Evolutionary conservation across 1,140 invertebrate genomes (phyloP), one percentile per base, ranked within the genome.

Genomic region (Panagrolaimus sp.): DNA sequence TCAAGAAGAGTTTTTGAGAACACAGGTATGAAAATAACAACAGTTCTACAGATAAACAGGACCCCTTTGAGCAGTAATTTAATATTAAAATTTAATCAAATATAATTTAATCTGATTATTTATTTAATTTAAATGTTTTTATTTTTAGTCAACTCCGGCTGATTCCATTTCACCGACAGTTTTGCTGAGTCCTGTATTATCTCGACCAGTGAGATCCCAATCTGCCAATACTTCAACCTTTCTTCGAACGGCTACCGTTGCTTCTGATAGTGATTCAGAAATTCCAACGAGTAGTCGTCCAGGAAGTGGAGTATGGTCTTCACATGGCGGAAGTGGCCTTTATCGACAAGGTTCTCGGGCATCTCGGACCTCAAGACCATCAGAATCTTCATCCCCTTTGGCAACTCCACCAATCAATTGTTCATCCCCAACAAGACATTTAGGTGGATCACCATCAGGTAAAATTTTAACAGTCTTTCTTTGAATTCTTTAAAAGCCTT

Each of bases 101-200:
- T 21, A 38, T 32, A 65, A 70, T n/a, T 67, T 58, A 32, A 28
- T n/a, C n/a, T n/a, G n/a, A n/a, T n/a, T n/a, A n/a, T 17, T 58
- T 43, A 17, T 48, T 70, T 32, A 17, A 58, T 17, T 0, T n/a
- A 73, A 67, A 52, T 43, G 14, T 58, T 26, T 43, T 15, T 43
- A 62, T 70, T 69, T 71, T 71, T 28, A 73, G 71, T 73, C 71
- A 14, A 73, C 71, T 14, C 67, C 71, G 0, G 64, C 65, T 17
- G 65, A 73, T 12, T 28, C 14, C 15, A 46, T 71, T 21, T 71
- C 73, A 14, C 78, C 78, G 10, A 80, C 78, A 12, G 71, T 80
- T 26, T 72, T 80, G 47, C 71, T 80, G 5, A 81, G 78, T 9
- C 78, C 78, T 8, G 78, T 80, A 14, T 45, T 80, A 8, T 83